Base-by-base conservation (phyloP, 2,797 vertebrate genomes). In the Alectoris magna region DNA sequence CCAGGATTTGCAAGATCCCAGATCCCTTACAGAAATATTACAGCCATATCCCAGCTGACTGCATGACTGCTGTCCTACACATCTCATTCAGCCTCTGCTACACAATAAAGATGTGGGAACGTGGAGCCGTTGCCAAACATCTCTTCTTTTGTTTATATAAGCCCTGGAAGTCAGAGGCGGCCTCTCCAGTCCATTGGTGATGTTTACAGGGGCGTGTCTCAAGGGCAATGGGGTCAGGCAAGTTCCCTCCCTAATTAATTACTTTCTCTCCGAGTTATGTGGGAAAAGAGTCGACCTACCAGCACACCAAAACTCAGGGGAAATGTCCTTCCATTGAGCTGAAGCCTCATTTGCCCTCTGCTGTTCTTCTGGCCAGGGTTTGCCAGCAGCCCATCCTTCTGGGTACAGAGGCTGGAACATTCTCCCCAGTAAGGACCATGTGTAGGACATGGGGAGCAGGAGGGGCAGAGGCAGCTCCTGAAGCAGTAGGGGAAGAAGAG, bases 161-260 rank as follows among this genome's bases (percentile, higher is more conserved):
- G 56, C 81, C 68, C 67, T 92, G 81, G 88, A 93, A 94, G 93
- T 84, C 93, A 95, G 91, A 96, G 88, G 87, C 82, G 88, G 62
- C 84, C 89, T 76, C 81, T 70, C 55, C 8, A 1, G 85, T 95
- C 87, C 72, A 63, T 75, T 44, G 0, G 0, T 82, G 91, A 76
- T 94, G 87, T 96, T 96, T 93, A 87, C 60, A 91, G 91, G 91
- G 86, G 83, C 31, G 56, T 93, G 89, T 91, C 95, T 96, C 84
- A 74, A 85, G 88, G 88, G 94, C 81, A 69, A 0, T 34, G 73
- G 76, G 92, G 94, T 95, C 93, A 93, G 91, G 83, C 81, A 16
- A 94, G 94, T 68, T 96, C 95, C 91, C 87, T 90, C 90, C 86
- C 80, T 87, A 84, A 95, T 95, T 96, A 95, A 96, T 97, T 94